Base-by-base conservation (phyloP, 2,113 vertebrate genomes). In the Muscicapa adusta region DNA sequence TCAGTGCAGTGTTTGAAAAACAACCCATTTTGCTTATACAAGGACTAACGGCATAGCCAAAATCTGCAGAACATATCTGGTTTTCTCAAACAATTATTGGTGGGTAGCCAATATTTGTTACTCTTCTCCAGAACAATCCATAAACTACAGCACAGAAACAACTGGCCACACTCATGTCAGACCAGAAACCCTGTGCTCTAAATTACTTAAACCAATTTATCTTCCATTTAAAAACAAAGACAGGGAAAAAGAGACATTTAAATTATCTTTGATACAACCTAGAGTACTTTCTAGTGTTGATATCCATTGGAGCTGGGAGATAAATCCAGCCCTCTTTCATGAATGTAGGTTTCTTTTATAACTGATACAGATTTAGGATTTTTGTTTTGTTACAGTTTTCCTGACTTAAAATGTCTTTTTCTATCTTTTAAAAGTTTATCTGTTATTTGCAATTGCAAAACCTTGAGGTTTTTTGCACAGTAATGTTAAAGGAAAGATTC, bases 1-100 rank as follows among this genome's bases (percentile, higher is more conserved):
- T 8, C 33, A 95, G 74, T 4, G 0, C 74, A 74, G 54, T 61
- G 56, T 96, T 93, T 95, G 94, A 94, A 92, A 96, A 96, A 97
- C 78, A 90, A 40, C 53, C 72, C n/a, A 3, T 91, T 96, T 96
- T 85, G 72, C 68, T 83, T 96, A 95, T 78, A 91, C 65, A 94
- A 91, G 54, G 66, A 26, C 91, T 17, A 40, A 45, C 2, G n/a
- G n/a, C 40, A 31, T 13, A 62, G 71, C 75, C 95, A 95, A 88
- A 91, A 91, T 90, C 78, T 80, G 94, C 92, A 82, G 74, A 73
- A 9, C 24, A 16, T 88, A 90, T 83, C 94, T 93, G 79, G 40
- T 92, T 92, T 93, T 80, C 91, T 94, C 89, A 90, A 93, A 78
- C 88, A 77, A 45, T 94, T 92, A 63, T 48, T 96, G 94, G 92